Evolutionary conservation across 2,888 invertebrate species (phyloP).

Genomic region (Ormyrus thymus): DNA sequence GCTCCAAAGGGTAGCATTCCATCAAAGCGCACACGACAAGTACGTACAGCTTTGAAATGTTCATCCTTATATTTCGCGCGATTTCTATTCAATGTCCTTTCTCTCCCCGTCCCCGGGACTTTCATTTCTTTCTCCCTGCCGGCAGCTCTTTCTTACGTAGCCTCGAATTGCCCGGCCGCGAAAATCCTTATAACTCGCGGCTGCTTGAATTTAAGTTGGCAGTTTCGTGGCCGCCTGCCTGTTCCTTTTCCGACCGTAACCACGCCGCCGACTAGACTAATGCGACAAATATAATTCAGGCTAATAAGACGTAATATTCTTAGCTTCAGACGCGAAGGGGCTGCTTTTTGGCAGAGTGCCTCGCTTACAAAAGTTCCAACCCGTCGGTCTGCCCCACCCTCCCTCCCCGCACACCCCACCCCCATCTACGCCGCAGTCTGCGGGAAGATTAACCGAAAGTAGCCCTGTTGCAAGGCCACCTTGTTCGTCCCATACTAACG

Average conservation of each 20-base stretch:
- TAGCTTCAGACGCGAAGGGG: constrained; percentile 55
- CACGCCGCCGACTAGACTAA: constrained; percentile 47
- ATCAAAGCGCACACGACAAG: neutral
- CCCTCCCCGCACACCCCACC: neutral
- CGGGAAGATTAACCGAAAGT: constrained; percentile 26
- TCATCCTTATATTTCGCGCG: constrained; percentile 5
- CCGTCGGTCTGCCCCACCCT: neutral
- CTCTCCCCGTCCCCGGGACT: neutral
- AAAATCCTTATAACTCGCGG: neutral
- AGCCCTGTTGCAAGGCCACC: neutral
- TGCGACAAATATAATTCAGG: constrained; percentile 55
- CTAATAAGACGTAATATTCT: constrained; percentile 59
- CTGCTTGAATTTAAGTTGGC: constrained; percentile 5
- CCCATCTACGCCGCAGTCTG: neutral
- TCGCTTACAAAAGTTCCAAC: neutral
- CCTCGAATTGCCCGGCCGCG: neutral
- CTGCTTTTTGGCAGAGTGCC: constrained; percentile 35
- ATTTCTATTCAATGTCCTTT: constrained; percentile 3
- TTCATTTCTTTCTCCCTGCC: neutral
- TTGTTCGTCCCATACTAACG: neutral
- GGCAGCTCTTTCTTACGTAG: neutral
- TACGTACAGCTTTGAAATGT: constrained; percentile 6
- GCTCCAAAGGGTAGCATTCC: constrained; percentile 15
- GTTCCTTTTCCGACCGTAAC: too few species aligned
- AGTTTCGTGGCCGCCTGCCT: neutral